A percentile compares a stretch with the other conserved stretches of the same genome.
phyloP scores from a whole-genome alignment of 2,113 vertebrate species.

The Eulemur rufifrons region DNA sequence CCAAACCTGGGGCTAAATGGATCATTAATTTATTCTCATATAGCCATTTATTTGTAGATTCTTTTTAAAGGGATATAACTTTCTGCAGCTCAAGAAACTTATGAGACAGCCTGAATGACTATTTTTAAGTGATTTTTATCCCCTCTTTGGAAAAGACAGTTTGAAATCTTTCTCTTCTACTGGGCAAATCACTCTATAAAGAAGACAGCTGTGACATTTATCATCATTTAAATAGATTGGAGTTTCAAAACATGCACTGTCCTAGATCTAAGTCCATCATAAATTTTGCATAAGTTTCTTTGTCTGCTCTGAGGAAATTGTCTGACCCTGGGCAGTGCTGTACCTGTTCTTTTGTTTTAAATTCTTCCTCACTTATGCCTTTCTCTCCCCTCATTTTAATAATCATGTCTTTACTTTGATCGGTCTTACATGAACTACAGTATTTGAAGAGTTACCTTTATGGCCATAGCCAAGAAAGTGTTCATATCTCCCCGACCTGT shows the following conservation, averaged over 20 bases:
- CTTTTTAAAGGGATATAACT: slow-evolving; percentile 45
- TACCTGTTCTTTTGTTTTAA: slow-evolving; percentile 49
- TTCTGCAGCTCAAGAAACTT: slow-evolving; percentile 39
- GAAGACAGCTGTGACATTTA: slow-evolving; percentile 72
- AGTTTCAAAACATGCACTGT: slow-evolving; percentile 69
- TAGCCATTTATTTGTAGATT: slow-evolving; percentile 50
- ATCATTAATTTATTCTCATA: not conserved
- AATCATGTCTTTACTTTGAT: slow-evolving; percentile 23
- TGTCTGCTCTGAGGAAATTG: slow-evolving; percentile 62
- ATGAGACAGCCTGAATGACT: slow-evolving; percentile 33
- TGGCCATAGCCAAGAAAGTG: not conserved
- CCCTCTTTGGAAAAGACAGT: slow-evolving; percentile 60
- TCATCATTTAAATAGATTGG: slow-evolving; percentile 74
- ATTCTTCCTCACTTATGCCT: not conserved
- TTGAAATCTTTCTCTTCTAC: slow-evolving; percentile 71
- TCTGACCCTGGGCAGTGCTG: slow-evolving; percentile 46
- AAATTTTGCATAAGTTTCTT: slow-evolving; percentile 72
- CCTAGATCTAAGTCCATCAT: slow-evolving; percentile 61
- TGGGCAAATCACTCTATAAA: slow-evolving; percentile 64
- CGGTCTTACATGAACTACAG: not conserved
- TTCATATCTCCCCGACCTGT: not conserved
- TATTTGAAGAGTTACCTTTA: slow-evolving; percentile 33
- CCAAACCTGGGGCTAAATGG: not conserved
- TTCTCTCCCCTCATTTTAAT: slow-evolving; percentile 33
- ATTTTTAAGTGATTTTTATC: slow-evolving; percentile 69